These are phyloP conservation scores for Drosophila testacea DNA, from an alignment of 2,888 invertebrate genomes.

Conservation along the genomic window DNA sequence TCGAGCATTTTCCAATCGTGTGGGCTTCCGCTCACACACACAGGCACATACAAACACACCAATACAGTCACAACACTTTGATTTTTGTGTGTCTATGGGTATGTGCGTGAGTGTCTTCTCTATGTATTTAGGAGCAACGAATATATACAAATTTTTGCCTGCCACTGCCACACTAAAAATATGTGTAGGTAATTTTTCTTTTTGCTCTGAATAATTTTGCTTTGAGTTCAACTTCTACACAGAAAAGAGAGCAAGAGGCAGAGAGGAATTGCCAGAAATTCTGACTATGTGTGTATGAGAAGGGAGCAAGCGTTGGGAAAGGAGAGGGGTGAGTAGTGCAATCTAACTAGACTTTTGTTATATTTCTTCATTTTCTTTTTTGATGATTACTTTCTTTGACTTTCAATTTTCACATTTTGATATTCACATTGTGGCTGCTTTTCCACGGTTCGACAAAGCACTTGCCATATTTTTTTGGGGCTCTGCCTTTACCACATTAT, in stretches of 20 bases:
- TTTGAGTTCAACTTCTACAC: conserved; percentile 65
- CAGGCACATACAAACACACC: conserved; percentile 28
- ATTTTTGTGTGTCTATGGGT: conserved; percentile 31
- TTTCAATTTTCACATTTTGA: conserved; percentile 38
- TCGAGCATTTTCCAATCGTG: conserved; percentile 51
- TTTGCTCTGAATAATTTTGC: conserved; percentile 67
- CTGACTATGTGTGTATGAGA: conserved; percentile 13
- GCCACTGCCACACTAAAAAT: conserved; percentile 70
- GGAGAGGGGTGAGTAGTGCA: conserved; percentile 42
- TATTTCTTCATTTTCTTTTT: conserved; percentile 17
- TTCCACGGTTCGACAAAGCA: conserved; percentile 30
- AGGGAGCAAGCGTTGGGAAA: conserved; percentile 12
- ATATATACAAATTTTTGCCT: conserved; percentile 72
- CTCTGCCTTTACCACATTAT: conserved; percentile 60
- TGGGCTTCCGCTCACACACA: conserved; percentile 55
- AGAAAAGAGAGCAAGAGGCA: conserved; percentile 36
- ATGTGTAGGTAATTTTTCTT: conserved; percentile 60
- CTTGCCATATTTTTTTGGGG: conserved; percentile 43
- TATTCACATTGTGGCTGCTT: conserved; percentile 37
- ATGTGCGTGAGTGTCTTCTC: conserved; percentile 24
- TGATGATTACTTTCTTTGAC: conserved; percentile 42
- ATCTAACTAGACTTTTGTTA: conserved; percentile 55
- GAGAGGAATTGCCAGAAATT: conserved; percentile 12
- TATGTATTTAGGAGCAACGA: conserved; percentile 74
- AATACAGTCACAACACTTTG: conserved; percentile 30